Evolutionary conservation across 1,140 invertebrate species (phyloP), one percentile per base, ranked within the genome.

Genomic region (Rhopalosiphum maidis): DNA sequence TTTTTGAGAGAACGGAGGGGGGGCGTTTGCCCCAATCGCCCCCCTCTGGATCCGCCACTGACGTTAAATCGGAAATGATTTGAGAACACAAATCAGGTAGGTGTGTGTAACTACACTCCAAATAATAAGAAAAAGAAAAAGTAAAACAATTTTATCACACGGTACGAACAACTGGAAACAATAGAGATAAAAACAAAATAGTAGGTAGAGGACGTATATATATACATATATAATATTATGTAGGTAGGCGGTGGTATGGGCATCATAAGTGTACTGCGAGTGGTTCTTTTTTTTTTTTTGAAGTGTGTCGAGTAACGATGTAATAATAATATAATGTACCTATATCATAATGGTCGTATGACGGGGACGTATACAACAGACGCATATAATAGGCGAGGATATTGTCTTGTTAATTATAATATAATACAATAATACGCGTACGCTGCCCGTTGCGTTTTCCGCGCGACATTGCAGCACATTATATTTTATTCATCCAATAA

Each of bases 141-240:
- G 60, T 77, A 77, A 77, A 77, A 77, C 60, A 77, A n/a, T 77
- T 77, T 77, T 77, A 77, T 77, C 60, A 77, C 60, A 77, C 30
- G 30, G 60, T 77, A n/a, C n/a, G 30, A 77, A 77, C 60, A 77
- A 77, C 60, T 77, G 60, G n/a, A 77, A 77, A 77, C 60, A 77
- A 77, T 77, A 77, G 60, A 77, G 60, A 77, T 77, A 77, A 77
- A 54, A 77, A 77, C 60, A 77, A 77, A 77, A n/a, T 77, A n/a
- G 15, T 77, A 77, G 60, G 60, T 77, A n/a, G 60, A 77, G 60
- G 60, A 77, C 60, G 30, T 41, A 41, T 41, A 41, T 41, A 41
- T 41, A 41, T 37, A 37, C n/a, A n/a, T 68, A n/a, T 77, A n/a
- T 77, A 60, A 60, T 60, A 77, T 77, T n/a, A 77, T 77, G 60